Percentiles rank a stretch among this genome's conserved stretches.
phyloP scores from a whole-genome alignment of 2,797 vertebrate species.

The Psittacula echo region DNA sequence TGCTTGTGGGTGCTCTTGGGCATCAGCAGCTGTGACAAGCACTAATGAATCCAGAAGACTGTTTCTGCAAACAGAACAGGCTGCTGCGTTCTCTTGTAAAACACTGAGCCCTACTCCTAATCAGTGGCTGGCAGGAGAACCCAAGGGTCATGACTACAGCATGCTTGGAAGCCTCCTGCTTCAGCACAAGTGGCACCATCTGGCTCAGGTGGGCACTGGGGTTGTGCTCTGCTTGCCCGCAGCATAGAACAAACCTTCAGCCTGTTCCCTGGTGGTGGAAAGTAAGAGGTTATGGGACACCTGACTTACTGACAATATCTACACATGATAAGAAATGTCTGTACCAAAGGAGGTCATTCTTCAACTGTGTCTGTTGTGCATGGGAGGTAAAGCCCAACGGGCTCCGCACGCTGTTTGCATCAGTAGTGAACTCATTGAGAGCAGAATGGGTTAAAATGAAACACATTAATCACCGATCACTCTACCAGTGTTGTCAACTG shows the following conservation, averaged over 20 bases:
- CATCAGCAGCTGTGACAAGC: not conserved
- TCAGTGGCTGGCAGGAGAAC: not conserved
- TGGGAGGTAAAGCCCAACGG: not conserved
- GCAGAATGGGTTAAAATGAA: slow-evolving; percentile 41
- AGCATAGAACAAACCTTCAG: not conserved
- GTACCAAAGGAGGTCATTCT: slow-evolving; percentile 68
- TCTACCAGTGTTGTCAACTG: slow-evolving; percentile 82
- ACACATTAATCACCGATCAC: slow-evolving; percentile 74
- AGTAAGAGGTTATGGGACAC: not conserved
- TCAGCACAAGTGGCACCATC: not conserved
- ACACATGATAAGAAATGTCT: not conserved
- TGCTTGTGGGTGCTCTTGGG: not conserved
- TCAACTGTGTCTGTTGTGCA: not conserved
- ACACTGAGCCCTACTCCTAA: not conserved
- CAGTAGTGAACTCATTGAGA: slow-evolving; percentile 13
- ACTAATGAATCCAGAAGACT: not conserved
- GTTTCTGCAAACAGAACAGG: not conserved
- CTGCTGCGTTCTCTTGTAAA: not conserved
- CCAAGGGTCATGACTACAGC: too few species aligned
- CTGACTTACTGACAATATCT: not conserved
- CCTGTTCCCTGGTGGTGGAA: not conserved
- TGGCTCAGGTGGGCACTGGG: not conserved
- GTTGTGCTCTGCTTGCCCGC: not conserved
- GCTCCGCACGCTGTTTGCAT: not conserved
- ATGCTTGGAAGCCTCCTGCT: not conserved